Evolutionary conservation across 1,140 invertebrate genomes (phyloP), one percentile per base, ranked within the genome.

Genomic region (Amyelois transitella): DNA sequence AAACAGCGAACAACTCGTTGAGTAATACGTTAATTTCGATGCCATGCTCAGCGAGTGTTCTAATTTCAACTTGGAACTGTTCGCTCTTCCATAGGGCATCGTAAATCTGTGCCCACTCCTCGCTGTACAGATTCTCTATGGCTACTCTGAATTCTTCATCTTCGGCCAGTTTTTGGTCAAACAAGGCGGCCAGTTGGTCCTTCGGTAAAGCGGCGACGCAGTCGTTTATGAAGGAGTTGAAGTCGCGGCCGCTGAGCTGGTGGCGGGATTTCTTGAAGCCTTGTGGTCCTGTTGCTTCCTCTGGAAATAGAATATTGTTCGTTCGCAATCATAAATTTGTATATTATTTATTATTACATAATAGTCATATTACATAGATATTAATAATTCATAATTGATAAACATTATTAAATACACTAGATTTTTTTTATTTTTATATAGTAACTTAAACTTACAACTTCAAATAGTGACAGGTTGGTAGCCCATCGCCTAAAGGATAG

Each of bases 81-180:
- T 74, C 68, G 49, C 62, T 86, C 0, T 75, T 53, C 72, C 72
- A 74, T 0, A 87, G 66, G 21, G 82, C 79, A 19, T 18, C 32
- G 59, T 69, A 79, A 0, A 77, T 52, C 7, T 62, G 8, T 0
- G 62, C 24, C 72, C 72, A 87, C 56, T 87, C 81, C 0, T 81
- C 76, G 18, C 69, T 72, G n/a, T 72, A 17, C 0, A 87, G 65
- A 20, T 76, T 82, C 7, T 76, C 67, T 54, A 87, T 78, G 17
- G 81, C 76, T 0, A 54, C 52, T 18, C 49, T 75, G 70, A 87
- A 87, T 6, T 64, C 73, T 45, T 71, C 79, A 19, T 83, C 72
- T 18, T 77, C 74, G 21, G 61, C 67, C n/a, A 77, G 58, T 44
- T 87, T 87, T 55, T 80, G 44, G 0, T 87, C 64, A 53, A 63